These are phyloP conservation scores for Otocyon megalotis DNA, from an alignment of 2,113 vertebrate genomes.

Conservation along the genomic window DNA sequence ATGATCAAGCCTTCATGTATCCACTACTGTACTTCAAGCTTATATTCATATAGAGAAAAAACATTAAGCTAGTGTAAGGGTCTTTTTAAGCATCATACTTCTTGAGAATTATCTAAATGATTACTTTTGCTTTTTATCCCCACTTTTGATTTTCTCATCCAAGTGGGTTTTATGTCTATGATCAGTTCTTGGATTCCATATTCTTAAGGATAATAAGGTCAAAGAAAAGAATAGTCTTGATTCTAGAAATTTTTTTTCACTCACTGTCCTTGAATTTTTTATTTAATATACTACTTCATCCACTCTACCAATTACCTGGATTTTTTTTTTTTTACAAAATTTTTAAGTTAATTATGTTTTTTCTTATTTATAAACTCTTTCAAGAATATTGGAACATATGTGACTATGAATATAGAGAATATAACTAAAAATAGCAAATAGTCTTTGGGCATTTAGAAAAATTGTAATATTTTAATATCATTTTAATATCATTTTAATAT, in stretches of 20 bases:
- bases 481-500: too few species aligned
- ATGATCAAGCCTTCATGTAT: neutral
- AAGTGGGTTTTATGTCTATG: neutral
- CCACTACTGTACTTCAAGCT: neutral
- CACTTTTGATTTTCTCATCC: neutral
- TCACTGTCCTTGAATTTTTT: neutral
- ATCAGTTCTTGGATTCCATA: neutral
- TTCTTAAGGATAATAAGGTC: neutral
- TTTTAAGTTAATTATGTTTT: neutral
- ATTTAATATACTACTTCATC: neutral
- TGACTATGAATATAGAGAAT: neutral
- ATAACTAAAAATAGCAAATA: neutral
- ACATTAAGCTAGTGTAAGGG: neutral
- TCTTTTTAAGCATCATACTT: neutral
- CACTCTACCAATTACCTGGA: neutral
- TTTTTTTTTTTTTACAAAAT: neutral
- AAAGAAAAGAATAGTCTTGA: neutral
- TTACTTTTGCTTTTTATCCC: neutral
- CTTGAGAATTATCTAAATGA: neutral
- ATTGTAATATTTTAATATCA: too few species aligned
- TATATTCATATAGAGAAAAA: neutral
- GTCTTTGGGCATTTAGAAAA: neutral
- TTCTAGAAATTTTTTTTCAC: neutral
- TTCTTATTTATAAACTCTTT: neutral
- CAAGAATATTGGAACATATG: neutral